phyloP scores from a whole-genome alignment of 2,888 invertebrate genomes.

The Phalangium opilio region DNA sequence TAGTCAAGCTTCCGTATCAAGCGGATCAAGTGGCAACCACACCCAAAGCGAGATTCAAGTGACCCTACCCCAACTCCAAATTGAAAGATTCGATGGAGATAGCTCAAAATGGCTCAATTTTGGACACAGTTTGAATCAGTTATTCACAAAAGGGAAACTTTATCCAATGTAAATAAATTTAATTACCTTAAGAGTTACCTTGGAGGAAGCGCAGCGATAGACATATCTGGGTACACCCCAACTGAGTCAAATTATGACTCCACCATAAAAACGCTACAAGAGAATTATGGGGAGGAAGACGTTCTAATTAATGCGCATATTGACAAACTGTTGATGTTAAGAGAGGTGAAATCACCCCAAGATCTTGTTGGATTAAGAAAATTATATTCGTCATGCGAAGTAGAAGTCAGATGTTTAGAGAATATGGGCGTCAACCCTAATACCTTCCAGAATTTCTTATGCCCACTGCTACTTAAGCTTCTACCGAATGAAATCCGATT shows the following conservation, averaged over 20 bases:
- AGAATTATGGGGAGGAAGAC: conserved; percentile 2
- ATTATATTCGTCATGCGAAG: conserved; percentile 2
- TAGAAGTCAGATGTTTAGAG: conserved; percentile 1
- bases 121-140: conserved; percentile 3
- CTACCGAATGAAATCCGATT: too few species aligned
- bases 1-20: too few species aligned
- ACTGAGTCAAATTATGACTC: conserved; percentile 6
- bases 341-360: background rate
- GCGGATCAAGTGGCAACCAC: too few species aligned
- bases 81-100: conserved; percentile 2
- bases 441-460: background rate
- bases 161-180: conserved; percentile 4
- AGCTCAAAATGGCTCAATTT: conserved; percentile 2
- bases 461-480: background rate
- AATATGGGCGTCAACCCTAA: background rate
- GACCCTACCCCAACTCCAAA: conserved; percentile 1
- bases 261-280: background rate
- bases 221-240: background rate
- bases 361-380: conserved; percentile 3
- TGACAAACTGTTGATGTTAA: background rate
- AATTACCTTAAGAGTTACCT: conserved; percentile 6
- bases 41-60: too few species aligned
- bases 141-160: background rate
- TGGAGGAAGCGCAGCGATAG: background rate
- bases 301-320: background rate